Base-by-base conservation (phyloP, 2,888 invertebrate genomes). In the Eubasilissa splendida region DNA sequence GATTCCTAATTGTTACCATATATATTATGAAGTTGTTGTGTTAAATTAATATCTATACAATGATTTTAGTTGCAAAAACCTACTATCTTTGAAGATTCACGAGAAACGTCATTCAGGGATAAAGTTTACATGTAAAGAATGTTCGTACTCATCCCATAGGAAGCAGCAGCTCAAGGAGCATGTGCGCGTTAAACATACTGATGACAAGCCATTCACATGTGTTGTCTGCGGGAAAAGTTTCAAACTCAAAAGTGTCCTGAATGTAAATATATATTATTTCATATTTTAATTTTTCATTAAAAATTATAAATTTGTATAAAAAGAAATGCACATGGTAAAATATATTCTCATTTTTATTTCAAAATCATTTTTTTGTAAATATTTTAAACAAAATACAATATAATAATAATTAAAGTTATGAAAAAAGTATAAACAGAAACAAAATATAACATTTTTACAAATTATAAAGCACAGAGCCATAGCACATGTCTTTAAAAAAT, bases 51-150 rank as follows among this genome's bases (percentile, higher is more conserved):
- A 74, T 53, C 12, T 14, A 12, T 65, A 65, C 3, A n/a, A 73
- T n/a, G 31, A 14, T 66, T 76, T 54, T 54, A 76, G 76, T 12
- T 80, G 73, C 14, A 80, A 80, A 68, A 80, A 82, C 74, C 22
- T n/a, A 31, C 68, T 52, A 14, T 78, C 74, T 54, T 56, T 80
- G 33, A 70, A 33, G 53, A 31, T n/a, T 7, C 80, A 80, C 22
- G 14, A 56, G 53, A 80, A 80, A 53, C 33, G n/a, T 7, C 80
- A 80, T 42, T 54, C 42, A 31, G 65, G 52, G 22, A 53, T 63
- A 60, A 76, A 59, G 31, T 65, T 71, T 22, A 71, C 10, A 9
- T 80, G 80, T 50, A 50, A 31, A 0, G 42, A 60, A n/a, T 80
- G 80, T 12, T 22, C 63, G 3, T 80, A 59, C 14, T 52, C 56